A percentile compares a stretch with the other conserved stretches of the same genome.
Evolutionary conservation across 2,797 vertebrate species (phyloP).

Genomic region (Anabas testudineus): DNA sequence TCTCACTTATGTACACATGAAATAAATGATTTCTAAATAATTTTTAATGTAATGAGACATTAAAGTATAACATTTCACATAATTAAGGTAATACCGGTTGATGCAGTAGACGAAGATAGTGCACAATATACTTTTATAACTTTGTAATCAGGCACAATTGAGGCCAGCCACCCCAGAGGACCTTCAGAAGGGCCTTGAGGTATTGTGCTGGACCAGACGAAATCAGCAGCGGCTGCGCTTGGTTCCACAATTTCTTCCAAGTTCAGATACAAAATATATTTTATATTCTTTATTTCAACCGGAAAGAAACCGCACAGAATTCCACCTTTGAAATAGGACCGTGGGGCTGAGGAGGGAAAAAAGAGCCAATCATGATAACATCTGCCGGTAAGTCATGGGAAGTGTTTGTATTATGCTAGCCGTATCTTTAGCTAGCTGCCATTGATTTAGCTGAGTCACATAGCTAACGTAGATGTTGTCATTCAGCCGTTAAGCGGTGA

Average conservation of each 20-base stretch:
- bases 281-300: neutral
- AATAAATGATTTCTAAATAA: neutral
- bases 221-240: conserved; percentile 45
- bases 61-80: rapidly evolving
- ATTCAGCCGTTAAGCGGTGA: conserved; percentile 2
- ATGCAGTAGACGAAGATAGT: rapidly evolving
- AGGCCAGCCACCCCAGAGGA: conserved; percentile 34
- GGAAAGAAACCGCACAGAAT: neutral
- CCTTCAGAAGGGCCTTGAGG: conserved; percentile 57
- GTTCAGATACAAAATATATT: neutral
- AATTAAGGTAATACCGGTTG: rapidly evolving
- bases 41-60: rapidly evolving
- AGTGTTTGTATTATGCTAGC: conserved; percentile 50
- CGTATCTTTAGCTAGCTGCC: conserved; percentile 45
- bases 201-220: conserved; percentile 69
- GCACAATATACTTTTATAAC: neutral
- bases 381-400: conserved; percentile 82
- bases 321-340: conserved; percentile 17
- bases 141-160: conserved; percentile 66
- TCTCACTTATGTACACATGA: neutral
- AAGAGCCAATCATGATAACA: conserved; percentile 84
- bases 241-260: neutral
- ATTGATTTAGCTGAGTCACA: conserved; percentile 91
- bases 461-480: conserved; percentile 51
- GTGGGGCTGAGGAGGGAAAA: conserved; percentile 49